Conservation (phyloP, 2,888 invertebrate species). For the Glaucopsyche alexis region DNA sequence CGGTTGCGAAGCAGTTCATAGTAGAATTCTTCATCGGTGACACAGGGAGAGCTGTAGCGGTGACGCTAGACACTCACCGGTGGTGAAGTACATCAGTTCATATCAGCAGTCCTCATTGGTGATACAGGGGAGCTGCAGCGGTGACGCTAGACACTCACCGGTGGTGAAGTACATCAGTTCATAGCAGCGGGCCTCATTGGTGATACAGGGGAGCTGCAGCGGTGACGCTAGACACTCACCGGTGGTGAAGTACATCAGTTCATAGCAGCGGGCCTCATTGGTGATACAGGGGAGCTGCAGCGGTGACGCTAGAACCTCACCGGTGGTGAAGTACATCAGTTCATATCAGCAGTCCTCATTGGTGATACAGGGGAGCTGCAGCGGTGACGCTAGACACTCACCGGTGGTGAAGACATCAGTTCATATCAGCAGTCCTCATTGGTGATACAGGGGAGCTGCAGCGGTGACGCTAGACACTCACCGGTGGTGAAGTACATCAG, state of each 20-base stretch:
- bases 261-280: slow-evolving; percentile 84
- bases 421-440: slow-evolving; percentile 88
- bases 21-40: slow-evolving; percentile 82
- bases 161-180: slow-evolving; percentile 47
- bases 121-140: slow-evolving; percentile 88
- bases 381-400: slow-evolving; percentile 73
- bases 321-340: slow-evolving; percentile 83
- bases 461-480: slow-evolving; percentile 52
- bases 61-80: too few species aligned
- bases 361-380: slow-evolving; percentile 86
- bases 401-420: too few species aligned
- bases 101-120: slow-evolving; percentile 92
- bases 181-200: slow-evolving; percentile 84
- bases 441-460: slow-evolving; percentile 77
- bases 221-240: slow-evolving; percentile 58
- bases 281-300: neutral
- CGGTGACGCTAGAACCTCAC: too few species aligned
- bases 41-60: slow-evolving; percentile 49
- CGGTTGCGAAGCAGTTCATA: slow-evolving; percentile 82
- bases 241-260: slow-evolving; percentile 86
- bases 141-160: slow-evolving; percentile 52
- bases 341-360: slow-evolving; percentile 93
- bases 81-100: slow-evolving; percentile 84
- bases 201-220: neutral
- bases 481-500: slow-evolving; percentile 83